Evolutionary conservation across 2,888 invertebrate species (phyloP), one percentile per base, ranked within the genome.

Genomic region (Ecdyonurus torrentis): DNA sequence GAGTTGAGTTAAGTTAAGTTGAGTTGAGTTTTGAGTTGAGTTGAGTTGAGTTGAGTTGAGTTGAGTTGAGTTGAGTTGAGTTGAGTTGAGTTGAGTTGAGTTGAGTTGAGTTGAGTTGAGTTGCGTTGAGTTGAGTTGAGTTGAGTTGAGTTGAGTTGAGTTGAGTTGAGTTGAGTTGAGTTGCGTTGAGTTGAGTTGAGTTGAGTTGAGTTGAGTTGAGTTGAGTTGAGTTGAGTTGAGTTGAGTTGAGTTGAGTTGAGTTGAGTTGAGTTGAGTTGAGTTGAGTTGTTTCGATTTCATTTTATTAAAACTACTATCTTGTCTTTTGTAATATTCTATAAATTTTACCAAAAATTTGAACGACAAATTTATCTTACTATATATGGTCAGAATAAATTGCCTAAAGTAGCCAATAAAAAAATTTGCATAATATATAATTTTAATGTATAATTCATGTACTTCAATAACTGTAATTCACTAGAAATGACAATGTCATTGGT

Each of bases 81-180:
- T 58, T 58, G 22, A 15, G 23, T 23, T 59, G 59, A n/a, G 23
- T 23, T 59, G 59, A 18, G 24, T 59, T 59, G 59, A 18, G 23
- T 59, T 23, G 59, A 19, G 59, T 59, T 23, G 59, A 25, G 59
- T 59, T 59, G 59, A 25, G 59, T 59, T 23, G 59, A 25, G 59
- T 59, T 23, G 59, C 25, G 59, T 59, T 23, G 23, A 25, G 59
- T 59, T 23, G 23, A 25, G 59, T 59, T 23, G 24, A 25, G 59
- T 59, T 23, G 59, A 25, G 59, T 59, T 23, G 24, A 25, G 59
- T 59, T 59, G 59, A 25, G 59, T 59, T 59, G 59, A 25, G 59
- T 59, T 59, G 59, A 25, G 59, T 59, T 59, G 59, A 25, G 59
- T 59, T 59, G 59, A 25, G 59, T 59, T 59, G 59, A 25, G 59